Percentiles rank a stretch among this genome's conserved stretches.
These are phyloP conservation scores for Kradibia gibbosae DNA, from an alignment of 1,140 invertebrate species.

Conservation along the genomic window DNA sequence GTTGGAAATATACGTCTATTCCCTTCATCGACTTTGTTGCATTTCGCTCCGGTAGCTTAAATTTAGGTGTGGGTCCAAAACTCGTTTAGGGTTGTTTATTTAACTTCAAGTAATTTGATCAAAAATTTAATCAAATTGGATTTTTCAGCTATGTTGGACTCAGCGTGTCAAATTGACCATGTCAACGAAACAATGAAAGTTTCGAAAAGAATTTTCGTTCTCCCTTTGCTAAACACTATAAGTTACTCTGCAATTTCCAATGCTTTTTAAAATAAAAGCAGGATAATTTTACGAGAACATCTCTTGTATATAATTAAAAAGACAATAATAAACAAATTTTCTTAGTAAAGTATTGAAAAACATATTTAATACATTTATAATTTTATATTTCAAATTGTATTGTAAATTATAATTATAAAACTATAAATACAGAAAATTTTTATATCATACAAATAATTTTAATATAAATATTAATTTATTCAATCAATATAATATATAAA, in stretches of 20 bases:
- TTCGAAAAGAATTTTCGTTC: constrained; percentile 58
- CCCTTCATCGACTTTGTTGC: not conserved
- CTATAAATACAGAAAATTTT: too few relatives aligned
- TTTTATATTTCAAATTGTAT: too few relatives aligned
- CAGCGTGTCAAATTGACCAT: constrained; percentile 67
- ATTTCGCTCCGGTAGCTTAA: not conserved
- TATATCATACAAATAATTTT: too few relatives aligned
- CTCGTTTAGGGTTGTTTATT: constrained; percentile 66
- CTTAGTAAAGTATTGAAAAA: not conserved
- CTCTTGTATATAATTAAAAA: constrained; percentile 56
- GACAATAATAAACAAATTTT: constrained; percentile 44
- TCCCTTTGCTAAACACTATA: constrained; percentile 37
- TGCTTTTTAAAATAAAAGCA: constrained; percentile 13
- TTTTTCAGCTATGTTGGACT: constrained; percentile 66
- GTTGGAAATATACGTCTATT: not conserved
- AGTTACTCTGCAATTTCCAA: constrained; percentile 33
- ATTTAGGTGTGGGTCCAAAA: not conserved
- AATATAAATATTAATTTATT: too few relatives aligned
- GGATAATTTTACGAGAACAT: not conserved
- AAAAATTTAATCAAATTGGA: constrained; percentile 74
- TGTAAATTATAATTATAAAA: too few relatives aligned
- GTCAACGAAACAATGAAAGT: constrained; percentile 64
- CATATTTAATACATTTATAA: too few relatives aligned
- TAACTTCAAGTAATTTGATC: constrained; percentile 73
- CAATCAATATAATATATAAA: too few relatives aligned